phyloP scores from a whole-genome alignment of 1,140 invertebrate species.

The Neuroterus valhalla region DNA sequence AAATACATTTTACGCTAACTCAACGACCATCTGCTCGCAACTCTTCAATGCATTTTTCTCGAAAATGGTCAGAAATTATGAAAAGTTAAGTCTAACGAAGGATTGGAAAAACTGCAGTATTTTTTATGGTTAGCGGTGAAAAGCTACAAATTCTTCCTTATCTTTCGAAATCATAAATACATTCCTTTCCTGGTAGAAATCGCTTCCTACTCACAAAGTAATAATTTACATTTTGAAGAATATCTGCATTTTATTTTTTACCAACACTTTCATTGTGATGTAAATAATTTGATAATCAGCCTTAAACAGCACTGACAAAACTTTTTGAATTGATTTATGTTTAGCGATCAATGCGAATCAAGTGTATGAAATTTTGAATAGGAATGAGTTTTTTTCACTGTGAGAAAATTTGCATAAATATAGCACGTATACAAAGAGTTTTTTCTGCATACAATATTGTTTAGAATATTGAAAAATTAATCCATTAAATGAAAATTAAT shows the following conservation, averaged over 20 bases:
- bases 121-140: background rate
- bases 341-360: background rate
- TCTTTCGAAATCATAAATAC: background rate
- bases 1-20: too few species aligned
- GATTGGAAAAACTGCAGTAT: slow-evolving; percentile 14
- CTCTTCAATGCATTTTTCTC: background rate
- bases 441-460: background rate
- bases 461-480: background rate
- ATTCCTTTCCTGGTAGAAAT: background rate
- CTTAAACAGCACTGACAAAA: background rate
- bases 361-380: too few species aligned
- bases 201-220: background rate
- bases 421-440: background rate
- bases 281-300: background rate
- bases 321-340: background rate
- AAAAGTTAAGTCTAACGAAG: slow-evolving; percentile 24
- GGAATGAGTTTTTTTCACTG: too few species aligned
- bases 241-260: background rate
- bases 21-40: too few species aligned
- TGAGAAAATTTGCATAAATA: too few species aligned
- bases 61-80: background rate
- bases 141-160: background rate
- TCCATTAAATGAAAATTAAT: slow-evolving; percentile 1
- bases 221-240: background rate
- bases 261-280: background rate